phyloP scores from a whole-genome alignment of 2,797 vertebrate genomes.

The Erethizon dorsatum region DNA sequence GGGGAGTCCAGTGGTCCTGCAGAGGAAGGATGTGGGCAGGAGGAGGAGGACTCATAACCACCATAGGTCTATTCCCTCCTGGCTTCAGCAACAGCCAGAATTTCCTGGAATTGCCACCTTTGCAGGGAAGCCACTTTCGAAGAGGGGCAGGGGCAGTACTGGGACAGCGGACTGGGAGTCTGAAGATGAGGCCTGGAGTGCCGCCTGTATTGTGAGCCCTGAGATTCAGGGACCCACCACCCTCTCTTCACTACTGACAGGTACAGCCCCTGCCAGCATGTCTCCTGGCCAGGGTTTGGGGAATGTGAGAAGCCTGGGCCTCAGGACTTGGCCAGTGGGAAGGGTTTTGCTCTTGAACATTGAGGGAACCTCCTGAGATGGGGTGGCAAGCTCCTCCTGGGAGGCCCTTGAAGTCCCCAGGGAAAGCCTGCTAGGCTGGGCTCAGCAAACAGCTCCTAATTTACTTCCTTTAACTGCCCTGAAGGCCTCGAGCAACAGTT shows the following conservation, averaged over 20 bases:
- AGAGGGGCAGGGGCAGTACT: fast-evolving
- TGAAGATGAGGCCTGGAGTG: fast-evolving
- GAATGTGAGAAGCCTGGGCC: fast-evolving
- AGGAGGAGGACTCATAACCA: no score
- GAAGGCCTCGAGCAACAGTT: constrained; percentile 85
- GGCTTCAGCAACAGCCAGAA: neutral
- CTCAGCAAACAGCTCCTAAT: constrained; percentile 77
- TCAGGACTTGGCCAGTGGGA: neutral
- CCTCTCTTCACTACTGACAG: no score
- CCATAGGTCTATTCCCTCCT: neutral
- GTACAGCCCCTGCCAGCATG: fast-evolving
- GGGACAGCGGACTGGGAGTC: neutral
- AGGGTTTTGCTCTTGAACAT: neutral
- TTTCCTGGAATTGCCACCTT: neutral
- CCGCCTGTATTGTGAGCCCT: fast-evolving
- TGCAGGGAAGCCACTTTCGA: neutral
- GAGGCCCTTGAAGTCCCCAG: neutral
- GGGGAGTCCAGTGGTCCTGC: no score
- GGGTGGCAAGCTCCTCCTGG: neutral
- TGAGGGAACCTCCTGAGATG: neutral
- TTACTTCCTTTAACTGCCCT: constrained; percentile 81
- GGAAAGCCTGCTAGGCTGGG: neutral
- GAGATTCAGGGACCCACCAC: fast-evolving
- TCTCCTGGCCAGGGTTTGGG: neutral
- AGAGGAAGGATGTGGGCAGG: neutral